Conservation (phyloP, 1,140 invertebrate species). For the Maniola jurtina region DNA sequence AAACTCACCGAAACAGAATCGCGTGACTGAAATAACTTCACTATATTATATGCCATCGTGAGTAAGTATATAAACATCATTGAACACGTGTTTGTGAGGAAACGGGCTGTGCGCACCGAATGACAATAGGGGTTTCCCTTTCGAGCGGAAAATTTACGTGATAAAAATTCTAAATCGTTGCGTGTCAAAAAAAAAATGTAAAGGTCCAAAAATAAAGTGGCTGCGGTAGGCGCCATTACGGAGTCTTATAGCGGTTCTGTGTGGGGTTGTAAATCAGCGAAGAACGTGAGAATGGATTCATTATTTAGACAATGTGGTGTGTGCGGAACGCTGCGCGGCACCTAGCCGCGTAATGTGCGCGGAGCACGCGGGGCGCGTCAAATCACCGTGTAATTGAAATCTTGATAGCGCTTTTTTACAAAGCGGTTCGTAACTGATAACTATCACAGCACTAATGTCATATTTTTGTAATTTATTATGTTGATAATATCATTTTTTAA, state of each 20-base stretch:
- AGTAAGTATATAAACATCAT: slow-evolving; percentile 54
- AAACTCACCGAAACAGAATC: slow-evolving; percentile 60
- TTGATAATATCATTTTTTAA: background rate
- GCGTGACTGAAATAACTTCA: slow-evolving; percentile 71
- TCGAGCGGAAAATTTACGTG: slow-evolving; percentile 76
- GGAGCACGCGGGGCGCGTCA: slow-evolving; percentile 20
- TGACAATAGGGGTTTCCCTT: slow-evolving; percentile 76
- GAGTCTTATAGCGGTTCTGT: slow-evolving; percentile 65
- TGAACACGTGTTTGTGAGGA: slow-evolving; percentile 74
- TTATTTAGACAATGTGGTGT: slow-evolving; percentile 66
- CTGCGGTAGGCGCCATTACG: slow-evolving; percentile 74
- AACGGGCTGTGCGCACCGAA: slow-evolving; percentile 60
- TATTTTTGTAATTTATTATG: background rate
- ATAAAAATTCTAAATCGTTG: slow-evolving; percentile 73
- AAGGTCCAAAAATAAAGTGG: slow-evolving; percentile 74
- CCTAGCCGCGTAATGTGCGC: slow-evolving; percentile 19
- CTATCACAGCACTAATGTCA: background rate
- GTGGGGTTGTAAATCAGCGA: slow-evolving; percentile 65
- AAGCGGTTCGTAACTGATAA: slow-evolving; percentile 16
- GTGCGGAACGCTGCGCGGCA: slow-evolving; percentile 41
- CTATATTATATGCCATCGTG: slow-evolving; percentile 40
- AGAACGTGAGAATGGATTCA: slow-evolving; percentile 72
- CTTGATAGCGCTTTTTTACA: slow-evolving; percentile 30
- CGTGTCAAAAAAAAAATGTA: slow-evolving; percentile 74
- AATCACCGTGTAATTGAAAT: slow-evolving; percentile 31